phyloP scores from a whole-genome alignment of 2,113 vertebrate species.

The Cyanistes caeruleus region DNA sequence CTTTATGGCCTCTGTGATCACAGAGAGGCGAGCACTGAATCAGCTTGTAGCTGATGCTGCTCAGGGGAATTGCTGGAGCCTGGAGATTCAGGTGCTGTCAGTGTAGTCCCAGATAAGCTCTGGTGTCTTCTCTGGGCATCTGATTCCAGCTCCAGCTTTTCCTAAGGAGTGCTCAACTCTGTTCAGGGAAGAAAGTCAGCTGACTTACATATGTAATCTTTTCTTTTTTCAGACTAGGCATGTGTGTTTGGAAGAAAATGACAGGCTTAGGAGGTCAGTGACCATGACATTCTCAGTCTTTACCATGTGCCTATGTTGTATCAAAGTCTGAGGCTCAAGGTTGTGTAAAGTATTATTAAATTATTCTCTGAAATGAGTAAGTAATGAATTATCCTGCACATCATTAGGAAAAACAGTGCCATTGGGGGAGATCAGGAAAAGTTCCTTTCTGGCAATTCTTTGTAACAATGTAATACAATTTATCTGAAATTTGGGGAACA shows the following conservation, averaged over 20 bases:
- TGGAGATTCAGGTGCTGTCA: background rate
- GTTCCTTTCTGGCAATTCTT: slow-evolving; percentile 27
- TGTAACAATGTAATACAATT: background rate
- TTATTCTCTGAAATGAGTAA: background rate
- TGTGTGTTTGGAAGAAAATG: background rate
- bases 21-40: background rate
- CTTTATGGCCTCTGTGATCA: background rate
- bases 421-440: background rate
- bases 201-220: background rate
- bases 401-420: background rate
- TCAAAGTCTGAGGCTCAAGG: background rate
- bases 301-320: background rate
- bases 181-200: background rate
- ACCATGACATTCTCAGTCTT: background rate
- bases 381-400: background rate
- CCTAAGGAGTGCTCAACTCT: background rate
- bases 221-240: background rate
- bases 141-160: background rate
- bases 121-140: background rate
- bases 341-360: background rate
- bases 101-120: background rate
- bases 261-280: background rate
- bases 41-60: background rate
- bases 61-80: background rate
- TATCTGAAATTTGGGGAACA: background rate